Percentiles rank a stretch among this genome's conserved stretches.
Conservation (phyloP, 2,888 invertebrate genomes). For the Antitype chi region DNA sequence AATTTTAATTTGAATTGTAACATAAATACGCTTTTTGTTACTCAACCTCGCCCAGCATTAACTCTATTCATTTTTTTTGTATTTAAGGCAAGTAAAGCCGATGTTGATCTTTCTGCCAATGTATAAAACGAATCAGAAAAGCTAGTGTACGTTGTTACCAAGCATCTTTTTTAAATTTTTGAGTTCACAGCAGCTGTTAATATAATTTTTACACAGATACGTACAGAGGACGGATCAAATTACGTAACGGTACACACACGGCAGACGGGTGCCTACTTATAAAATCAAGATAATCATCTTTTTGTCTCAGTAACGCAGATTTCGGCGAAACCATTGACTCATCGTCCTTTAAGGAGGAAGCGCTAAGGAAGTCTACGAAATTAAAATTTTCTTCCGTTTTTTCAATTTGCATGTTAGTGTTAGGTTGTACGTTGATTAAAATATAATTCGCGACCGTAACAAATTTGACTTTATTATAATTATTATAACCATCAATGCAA, state of each 20-base stretch:
- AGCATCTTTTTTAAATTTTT: background rate
- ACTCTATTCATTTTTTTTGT: no score
- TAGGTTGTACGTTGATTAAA: no score
- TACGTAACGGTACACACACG: slow-evolving; percentile 6
- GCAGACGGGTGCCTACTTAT: background rate
- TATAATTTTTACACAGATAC: slow-evolving; percentile 18
- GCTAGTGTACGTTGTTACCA: no score
- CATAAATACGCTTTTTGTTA: background rate
- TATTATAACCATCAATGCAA: no score
- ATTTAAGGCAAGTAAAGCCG: no score
- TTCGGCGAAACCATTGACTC: background rate
- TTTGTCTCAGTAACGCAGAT: background rate
- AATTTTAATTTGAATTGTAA: background rate
- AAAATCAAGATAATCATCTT: slow-evolving; percentile 1
- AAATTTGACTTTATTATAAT: no score
- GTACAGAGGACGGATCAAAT: slow-evolving; percentile 16
- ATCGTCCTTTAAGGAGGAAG: background rate
- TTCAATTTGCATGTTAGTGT: no score
- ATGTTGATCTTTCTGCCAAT: no score
- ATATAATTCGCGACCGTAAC: no score
- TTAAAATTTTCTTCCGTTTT: no score
- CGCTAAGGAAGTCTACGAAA: no score
- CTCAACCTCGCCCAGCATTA: background rate
- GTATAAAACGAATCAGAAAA: no score
- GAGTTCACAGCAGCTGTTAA: background rate